Percentiles rank a stretch among this genome's conserved stretches.
These are phyloP conservation scores for Leucophenga maculata DNA, from an alignment of 2,888 invertebrate genomes.

Conservation along the genomic window DNA sequence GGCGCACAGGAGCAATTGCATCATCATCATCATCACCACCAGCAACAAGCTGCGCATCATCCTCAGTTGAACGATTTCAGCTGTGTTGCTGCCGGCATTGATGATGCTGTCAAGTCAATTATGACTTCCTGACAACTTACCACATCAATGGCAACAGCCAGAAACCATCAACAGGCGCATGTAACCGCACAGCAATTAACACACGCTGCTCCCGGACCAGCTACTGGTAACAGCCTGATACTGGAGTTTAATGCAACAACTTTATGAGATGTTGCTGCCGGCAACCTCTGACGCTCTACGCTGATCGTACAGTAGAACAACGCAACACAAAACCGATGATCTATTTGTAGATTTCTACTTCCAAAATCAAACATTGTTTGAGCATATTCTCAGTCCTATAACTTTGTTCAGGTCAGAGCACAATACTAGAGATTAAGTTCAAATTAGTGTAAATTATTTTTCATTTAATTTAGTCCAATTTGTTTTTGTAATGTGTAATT, in stretches of 20 bases:
- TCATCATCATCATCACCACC: conserved; percentile 35
- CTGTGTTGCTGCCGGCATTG: conserved; percentile 72
- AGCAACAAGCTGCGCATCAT: conserved; percentile 53
- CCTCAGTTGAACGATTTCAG: conserved; percentile 71
- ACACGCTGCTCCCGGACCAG: conserved; percentile 31
- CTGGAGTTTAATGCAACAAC: conserved; percentile 67
- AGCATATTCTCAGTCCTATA: neutral
- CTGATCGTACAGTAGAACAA: conserved; percentile 50
- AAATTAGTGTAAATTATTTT: conserved; percentile 54
- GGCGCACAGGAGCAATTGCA: conserved; percentile 37
- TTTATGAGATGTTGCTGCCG: conserved; percentile 44
- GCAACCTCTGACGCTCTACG: conserved; percentile 34
- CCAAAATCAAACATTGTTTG: neutral
- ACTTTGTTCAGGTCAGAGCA: no score
- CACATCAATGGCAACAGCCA: conserved; percentile 26
- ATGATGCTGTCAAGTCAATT: conserved; percentile 75
- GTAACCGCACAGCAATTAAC: conserved; percentile 1
- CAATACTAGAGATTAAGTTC: conserved; percentile 44
- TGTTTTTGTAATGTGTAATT: conserved; percentile 42
- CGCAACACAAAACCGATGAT: conserved; percentile 9
- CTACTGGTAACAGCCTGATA: conserved; percentile 57
- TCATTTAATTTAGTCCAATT: conserved; percentile 56
- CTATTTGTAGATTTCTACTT: neutral
- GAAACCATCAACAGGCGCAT: conserved; percentile 36
- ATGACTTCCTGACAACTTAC: conserved; percentile 73